Conservation (phyloP, 2,113 vertebrate genomes). For the Leptobrachium leishanense region DNA sequence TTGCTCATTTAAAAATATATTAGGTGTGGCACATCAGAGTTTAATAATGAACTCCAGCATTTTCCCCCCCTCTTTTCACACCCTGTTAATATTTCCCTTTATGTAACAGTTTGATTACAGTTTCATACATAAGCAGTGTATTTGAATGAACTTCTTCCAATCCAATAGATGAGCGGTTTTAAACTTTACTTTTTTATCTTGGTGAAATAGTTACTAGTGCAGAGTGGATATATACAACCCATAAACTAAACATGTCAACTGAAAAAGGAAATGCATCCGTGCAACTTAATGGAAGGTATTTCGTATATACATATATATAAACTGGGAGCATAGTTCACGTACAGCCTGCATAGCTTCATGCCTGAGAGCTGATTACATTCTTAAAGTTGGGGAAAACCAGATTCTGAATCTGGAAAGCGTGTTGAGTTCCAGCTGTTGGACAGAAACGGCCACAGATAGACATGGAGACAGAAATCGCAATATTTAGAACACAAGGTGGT, state of each 20-base stretch:
- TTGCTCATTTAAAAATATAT: too few species aligned
- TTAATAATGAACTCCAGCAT: too few species aligned
- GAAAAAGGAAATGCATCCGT: constrained; percentile 38
- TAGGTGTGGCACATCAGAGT: too few species aligned
- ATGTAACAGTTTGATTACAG: too few species aligned
- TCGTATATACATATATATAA: constrained; percentile 12
- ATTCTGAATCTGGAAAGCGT: background rate
- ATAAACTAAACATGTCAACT: constrained; percentile 44
- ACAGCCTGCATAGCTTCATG: constrained; percentile 25
- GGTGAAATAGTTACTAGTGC: background rate
- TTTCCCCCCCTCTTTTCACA: too few species aligned
- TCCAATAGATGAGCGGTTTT: background rate
- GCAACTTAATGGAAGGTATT: constrained; percentile 39
- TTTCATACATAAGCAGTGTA: too few species aligned
- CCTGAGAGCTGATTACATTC: constrained; percentile 5
- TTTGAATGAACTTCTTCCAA: too few species aligned
- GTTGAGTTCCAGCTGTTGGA: too few species aligned
- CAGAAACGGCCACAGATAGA: too few species aligned
- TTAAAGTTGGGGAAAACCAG: background rate
- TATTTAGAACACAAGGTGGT: too few species aligned
- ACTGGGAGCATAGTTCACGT: constrained; percentile 3
- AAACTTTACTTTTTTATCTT: background rate
- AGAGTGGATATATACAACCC: constrained; percentile 23
- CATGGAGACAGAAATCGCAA: too few species aligned
- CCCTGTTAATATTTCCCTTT: too few species aligned